Evolutionary conservation across 2,797 vertebrate genomes (phyloP).

Genomic region (Psittacula echo): DNA sequence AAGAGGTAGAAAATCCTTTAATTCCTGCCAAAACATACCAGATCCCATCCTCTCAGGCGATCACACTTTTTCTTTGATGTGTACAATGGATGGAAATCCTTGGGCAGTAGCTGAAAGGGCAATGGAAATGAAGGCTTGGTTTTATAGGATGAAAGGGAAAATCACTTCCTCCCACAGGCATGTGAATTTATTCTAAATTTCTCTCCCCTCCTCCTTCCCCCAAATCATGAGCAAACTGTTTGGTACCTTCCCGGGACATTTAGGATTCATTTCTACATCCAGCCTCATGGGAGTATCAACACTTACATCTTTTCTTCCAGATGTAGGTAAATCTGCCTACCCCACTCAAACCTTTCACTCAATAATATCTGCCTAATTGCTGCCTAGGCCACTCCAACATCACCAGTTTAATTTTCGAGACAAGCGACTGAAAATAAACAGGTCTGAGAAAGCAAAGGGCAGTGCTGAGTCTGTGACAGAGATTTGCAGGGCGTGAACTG

Average conservation of each 20-base stretch:
- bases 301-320: background rate
- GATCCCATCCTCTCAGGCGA: background rate
- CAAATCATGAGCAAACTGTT: background rate
- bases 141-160: background rate
- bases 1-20: background rate
- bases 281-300: rapidly evolving
- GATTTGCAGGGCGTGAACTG: background rate
- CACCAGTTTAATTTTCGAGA: background rate
- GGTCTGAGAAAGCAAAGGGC: background rate
- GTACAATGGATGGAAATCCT: background rate
- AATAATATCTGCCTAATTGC: background rate
- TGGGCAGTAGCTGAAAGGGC: background rate
- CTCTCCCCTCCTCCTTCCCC: background rate
- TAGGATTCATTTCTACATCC: background rate
- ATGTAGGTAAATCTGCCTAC: background rate
- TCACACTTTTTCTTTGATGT: background rate
- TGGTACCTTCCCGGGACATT: background rate
- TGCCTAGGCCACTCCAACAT: background rate
- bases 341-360: background rate
- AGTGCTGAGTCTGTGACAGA: background rate
- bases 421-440: background rate
- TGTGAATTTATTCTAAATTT: background rate
- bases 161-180: background rate
- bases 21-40: background rate
- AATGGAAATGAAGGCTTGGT: background rate